These are phyloP conservation scores for Astatoreochromis straeleni DNA, from an alignment of 2,113 vertebrate species.

Conservation along the genomic window DNA sequence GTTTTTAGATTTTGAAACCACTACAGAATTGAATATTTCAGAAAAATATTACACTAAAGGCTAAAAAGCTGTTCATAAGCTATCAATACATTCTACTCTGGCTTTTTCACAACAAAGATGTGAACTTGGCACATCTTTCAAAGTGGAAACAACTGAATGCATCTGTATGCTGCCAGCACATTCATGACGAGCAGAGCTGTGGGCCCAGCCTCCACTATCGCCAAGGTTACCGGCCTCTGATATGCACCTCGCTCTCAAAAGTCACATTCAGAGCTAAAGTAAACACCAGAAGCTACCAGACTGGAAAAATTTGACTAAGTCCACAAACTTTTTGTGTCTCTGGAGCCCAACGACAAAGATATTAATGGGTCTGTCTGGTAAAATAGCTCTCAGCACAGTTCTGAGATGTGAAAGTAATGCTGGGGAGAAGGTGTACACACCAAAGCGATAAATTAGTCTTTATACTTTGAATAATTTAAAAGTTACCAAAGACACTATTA, in stretches of 20 bases:
- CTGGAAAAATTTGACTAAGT: slow-evolving; percentile 71
- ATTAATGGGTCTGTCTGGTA: slow-evolving; percentile 7
- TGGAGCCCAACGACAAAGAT: slow-evolving; percentile 50
- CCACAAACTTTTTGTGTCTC: slow-evolving; percentile 63
- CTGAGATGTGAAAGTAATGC: not conserved
- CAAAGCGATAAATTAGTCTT: not conserved
- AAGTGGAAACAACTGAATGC: slow-evolving; percentile 4
- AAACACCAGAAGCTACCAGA: slow-evolving; percentile 71
- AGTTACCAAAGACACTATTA: not conserved
- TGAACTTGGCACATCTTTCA: slow-evolving; percentile 20
- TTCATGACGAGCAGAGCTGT: slow-evolving; percentile 10
- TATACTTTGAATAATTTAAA: not conserved
- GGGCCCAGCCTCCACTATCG: slow-evolving; percentile 33
- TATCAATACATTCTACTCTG: not conserved
- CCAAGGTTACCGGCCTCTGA: slow-evolving; percentile 48
- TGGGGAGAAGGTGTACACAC: not conserved
- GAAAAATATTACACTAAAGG: not conserved
- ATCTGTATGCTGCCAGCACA: slow-evolving; percentile 47
- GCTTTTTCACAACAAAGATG: not conserved
- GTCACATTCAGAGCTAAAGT: slow-evolving; percentile 67
- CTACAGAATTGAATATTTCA: not conserved
- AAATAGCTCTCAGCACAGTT: not conserved
- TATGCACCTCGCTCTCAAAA: slow-evolving; percentile 53
- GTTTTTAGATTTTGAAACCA: not conserved
- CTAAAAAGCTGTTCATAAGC: not conserved